phyloP scores from a whole-genome alignment of 2,888 invertebrate genomes.

The Troglohyphantes excavatus region DNA sequence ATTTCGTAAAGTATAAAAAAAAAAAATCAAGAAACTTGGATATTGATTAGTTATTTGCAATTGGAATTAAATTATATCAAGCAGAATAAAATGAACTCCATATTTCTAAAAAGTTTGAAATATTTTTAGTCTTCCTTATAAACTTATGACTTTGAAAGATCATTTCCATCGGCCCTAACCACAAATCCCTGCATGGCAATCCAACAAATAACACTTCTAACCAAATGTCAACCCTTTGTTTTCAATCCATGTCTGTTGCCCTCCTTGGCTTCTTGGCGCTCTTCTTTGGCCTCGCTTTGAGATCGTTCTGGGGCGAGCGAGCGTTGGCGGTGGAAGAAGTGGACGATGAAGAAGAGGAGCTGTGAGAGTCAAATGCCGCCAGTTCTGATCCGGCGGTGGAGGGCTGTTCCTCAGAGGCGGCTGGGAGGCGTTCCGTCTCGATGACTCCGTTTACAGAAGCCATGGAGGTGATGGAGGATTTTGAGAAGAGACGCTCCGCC shows the following conservation, averaged over 20 bases:
- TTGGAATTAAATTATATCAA: too few relatives aligned
- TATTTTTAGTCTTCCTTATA: too few relatives aligned
- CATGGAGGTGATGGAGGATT: slow-evolving; percentile 98
- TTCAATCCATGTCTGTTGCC: slow-evolving; percentile 55
- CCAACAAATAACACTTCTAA: too few relatives aligned
- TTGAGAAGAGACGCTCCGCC: slow-evolving; percentile 97
- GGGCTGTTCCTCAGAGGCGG: slow-evolving; percentile 82
- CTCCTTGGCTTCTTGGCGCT: slow-evolving; percentile 72
- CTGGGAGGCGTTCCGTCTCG: slow-evolving; percentile 82
- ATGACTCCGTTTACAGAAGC: slow-evolving; percentile 85
- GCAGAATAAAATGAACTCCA: too few relatives aligned
- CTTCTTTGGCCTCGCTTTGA: slow-evolving; percentile 54
- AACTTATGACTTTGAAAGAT: too few relatives aligned
- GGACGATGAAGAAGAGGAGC: slow-evolving; percentile 52
- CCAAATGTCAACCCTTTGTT: too few relatives aligned
- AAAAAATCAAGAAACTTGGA: too few relatives aligned
- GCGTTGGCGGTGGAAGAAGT: slow-evolving; percentile 37
- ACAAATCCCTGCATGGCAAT: too few relatives aligned
- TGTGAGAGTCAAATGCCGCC: slow-evolving; percentile 18
- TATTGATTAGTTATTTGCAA: too few relatives aligned
- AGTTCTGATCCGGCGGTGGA: slow-evolving; percentile 58
- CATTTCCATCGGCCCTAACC: too few relatives aligned
- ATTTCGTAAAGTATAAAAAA: too few relatives aligned
- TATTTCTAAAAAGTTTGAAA: too few relatives aligned
- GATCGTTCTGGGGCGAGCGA: not conserved